Percentiles rank a stretch among this genome's conserved stretches.
Conservation (phyloP, 2,113 vertebrate genomes). For the Agelaius tricolor region DNA sequence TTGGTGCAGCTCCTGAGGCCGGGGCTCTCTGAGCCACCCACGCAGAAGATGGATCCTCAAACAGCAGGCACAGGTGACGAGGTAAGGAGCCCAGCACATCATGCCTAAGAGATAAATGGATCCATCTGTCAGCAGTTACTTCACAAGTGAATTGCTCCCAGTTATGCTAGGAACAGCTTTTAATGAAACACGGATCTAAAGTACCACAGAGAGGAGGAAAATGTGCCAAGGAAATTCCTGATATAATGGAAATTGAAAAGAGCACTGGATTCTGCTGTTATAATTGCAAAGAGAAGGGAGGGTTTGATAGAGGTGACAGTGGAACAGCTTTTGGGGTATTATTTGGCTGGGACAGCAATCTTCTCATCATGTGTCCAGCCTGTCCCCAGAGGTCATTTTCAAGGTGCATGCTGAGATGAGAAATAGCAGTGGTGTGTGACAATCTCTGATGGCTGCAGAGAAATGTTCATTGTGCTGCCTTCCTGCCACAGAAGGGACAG, state of each 20-base stretch:
- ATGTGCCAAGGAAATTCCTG: slow-evolving; percentile 24
- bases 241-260: slow-evolving; percentile 35
- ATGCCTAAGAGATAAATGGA: neutral
- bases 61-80: slow-evolving; percentile 18
- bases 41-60: neutral
- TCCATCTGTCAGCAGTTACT: slow-evolving; percentile 37
- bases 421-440: neutral
- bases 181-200: slow-evolving; percentile 47
- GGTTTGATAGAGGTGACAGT: neutral
- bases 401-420: neutral
- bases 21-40: neutral
- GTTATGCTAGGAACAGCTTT: slow-evolving; percentile 41
- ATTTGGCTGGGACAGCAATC: slow-evolving; percentile 33
- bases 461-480: neutral
- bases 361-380: slow-evolving; percentile 27
- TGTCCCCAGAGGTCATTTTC: slow-evolving; percentile 33
- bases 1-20: neutral
- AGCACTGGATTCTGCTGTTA: neutral
- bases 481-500: neutral
- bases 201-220: neutral
- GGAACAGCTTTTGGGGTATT: neutral
- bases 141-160: slow-evolving; percentile 43
- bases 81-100: slow-evolving; percentile 15
- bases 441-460: slow-evolving; percentile 16
- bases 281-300: slow-evolving; percentile 20